Evolutionary conservation across 2,797 vertebrate species (phyloP).

Genomic region (Anabacerthia variegaticeps): DNA sequence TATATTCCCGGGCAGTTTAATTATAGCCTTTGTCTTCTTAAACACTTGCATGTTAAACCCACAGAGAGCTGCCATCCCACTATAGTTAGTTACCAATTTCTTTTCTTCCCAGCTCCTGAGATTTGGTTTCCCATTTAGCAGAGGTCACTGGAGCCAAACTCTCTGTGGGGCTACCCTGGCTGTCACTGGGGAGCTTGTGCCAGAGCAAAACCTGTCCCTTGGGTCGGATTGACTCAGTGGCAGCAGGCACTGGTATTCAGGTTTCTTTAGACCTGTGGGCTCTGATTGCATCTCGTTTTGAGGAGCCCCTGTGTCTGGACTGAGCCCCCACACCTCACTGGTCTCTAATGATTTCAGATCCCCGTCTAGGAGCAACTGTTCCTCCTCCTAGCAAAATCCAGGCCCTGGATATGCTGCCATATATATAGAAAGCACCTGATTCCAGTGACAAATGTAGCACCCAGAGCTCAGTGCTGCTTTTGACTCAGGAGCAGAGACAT

Average conservation of each 20-base stretch:
- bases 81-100: not conserved
- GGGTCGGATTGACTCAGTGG: not conserved
- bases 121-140: not conserved
- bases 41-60: conserved; percentile 4
- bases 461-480: not conserved
- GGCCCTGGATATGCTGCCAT: rapidly evolving
- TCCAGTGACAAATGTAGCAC: not conserved
- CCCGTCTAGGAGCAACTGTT: rapidly evolving
- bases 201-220: not conserved
- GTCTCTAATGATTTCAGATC: not conserved
- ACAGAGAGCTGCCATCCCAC: conserved; percentile 12
- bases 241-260: not conserved
- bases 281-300: not conserved
- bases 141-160: not conserved
- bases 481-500: not conserved
- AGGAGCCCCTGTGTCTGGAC: not conserved
- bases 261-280: not conserved
- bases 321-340: not conserved
- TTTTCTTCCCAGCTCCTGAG: not conserved
- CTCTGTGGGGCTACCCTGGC: not conserved
- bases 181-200: not conserved
- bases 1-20: conserved; percentile 54
- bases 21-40: conserved; percentile 52
- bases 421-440: not conserved
- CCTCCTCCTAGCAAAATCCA: not conserved